Evolutionary conservation across 2,797 vertebrate genomes (phyloP).

Genomic region (Apodemus agrarius): DNA sequence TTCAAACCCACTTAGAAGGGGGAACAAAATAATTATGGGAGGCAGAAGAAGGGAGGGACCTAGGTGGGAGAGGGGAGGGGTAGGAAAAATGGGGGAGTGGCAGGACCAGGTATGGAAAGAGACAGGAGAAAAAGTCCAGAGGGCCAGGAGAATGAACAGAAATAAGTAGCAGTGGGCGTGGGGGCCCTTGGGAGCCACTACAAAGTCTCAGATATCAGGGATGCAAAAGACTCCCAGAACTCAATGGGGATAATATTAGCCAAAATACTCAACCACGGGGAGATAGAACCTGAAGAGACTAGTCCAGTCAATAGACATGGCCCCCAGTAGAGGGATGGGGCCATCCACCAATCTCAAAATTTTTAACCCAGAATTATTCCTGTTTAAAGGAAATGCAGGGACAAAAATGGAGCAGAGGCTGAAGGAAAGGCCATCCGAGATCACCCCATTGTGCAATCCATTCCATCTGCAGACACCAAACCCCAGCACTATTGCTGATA

Average conservation of each 20-base stretch:
- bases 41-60: too few species aligned
- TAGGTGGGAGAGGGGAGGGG: not conserved
- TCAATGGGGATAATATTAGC: not conserved
- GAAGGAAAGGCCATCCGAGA: not conserved
- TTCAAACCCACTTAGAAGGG: not conserved
- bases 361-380: not conserved
- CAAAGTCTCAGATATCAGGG: not conserved
- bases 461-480: not conserved
- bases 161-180: not conserved
- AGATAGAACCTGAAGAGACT: not conserved
- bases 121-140: not conserved
- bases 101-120: not conserved
- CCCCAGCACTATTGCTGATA: not conserved
- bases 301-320: not conserved
- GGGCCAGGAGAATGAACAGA: not conserved
- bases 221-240: not conserved
- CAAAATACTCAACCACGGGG: not conserved
- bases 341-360: not conserved
- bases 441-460: not conserved
- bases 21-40: not conserved
- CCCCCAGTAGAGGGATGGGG: not conserved
- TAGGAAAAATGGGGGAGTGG: not conserved
- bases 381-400: not conserved
- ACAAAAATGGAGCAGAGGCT: not conserved
- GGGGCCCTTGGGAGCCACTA: not conserved